A percentile compares a stretch with the other conserved stretches of the same genome.
Evolutionary conservation across 2,113 vertebrate genomes (phyloP).

Genomic region (Rattus rattus): DNA sequence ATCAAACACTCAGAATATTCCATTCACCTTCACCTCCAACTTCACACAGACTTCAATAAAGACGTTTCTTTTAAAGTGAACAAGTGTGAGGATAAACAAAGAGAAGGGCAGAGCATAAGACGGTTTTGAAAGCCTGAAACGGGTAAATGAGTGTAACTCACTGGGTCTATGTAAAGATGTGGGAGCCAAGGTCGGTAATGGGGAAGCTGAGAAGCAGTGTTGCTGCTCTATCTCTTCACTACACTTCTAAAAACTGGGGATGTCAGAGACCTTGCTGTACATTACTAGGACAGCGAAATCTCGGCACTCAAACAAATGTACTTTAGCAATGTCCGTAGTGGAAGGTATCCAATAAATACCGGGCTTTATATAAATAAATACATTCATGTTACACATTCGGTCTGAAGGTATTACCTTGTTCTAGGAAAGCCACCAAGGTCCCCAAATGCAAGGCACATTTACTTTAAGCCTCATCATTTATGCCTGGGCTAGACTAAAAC

Average conservation of each 20-base stretch:
- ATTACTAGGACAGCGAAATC: neutral
- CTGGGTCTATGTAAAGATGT: slow-evolving; percentile 26
- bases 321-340: neutral
- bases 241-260: neutral
- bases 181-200: neutral
- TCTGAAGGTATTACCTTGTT: neutral
- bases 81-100: neutral
- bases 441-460: slow-evolving; percentile 17
- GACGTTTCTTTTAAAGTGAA: neutral
- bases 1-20: neutral
- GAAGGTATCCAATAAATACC: neutral
- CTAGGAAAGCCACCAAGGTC: neutral
- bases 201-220: neutral
- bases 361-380: neutral
- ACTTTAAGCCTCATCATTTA: slow-evolving; percentile 31
- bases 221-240: neutral
- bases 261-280: neutral
- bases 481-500: slow-evolving; percentile 16
- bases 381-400: neutral
- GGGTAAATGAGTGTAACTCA: slow-evolving; percentile 41
- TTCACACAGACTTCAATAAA: slow-evolving; percentile 19
- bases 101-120: neutral
- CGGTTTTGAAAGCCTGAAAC: slow-evolving; percentile 21
- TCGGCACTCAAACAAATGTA: neutral
- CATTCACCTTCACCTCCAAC: neutral